Evolutionary conservation across 2,797 vertebrate species (phyloP).

Genomic region (Oreochromis grahami): DNA sequence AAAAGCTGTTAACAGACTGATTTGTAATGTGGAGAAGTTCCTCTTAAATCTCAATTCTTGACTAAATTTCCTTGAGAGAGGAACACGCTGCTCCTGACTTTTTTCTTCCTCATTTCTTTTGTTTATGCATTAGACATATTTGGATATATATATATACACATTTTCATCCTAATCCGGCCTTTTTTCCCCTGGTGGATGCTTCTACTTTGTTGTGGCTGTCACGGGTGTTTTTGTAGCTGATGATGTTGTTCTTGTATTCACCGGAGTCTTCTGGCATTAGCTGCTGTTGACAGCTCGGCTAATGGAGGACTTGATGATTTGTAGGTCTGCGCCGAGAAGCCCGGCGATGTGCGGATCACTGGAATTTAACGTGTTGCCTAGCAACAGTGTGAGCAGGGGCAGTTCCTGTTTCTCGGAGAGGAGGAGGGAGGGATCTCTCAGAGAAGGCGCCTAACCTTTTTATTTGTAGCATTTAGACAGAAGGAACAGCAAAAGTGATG

Average conservation of each 20-base stretch:
- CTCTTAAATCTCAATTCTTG: not conserved
- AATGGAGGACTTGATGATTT: constrained; percentile 69
- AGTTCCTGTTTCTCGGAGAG: constrained; percentile 39
- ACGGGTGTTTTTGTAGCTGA: constrained; percentile 16
- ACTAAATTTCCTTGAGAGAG: not conserved
- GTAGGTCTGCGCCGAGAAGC: constrained; percentile 60
- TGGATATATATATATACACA: accelerated
- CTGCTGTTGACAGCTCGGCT: constrained; percentile 63
- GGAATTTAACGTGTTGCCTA: constrained; percentile 75
- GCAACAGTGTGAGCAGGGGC: constrained; percentile 69
- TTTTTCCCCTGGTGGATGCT: not conserved
- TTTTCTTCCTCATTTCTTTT: not conserved
- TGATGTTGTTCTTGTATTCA: constrained; percentile 31
- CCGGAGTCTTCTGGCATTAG: constrained; percentile 52
- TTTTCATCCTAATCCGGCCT: not conserved
- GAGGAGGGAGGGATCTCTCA: constrained; percentile 32
- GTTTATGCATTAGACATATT: not conserved
- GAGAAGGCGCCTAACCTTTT: constrained; percentile 54
- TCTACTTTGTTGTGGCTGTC: constrained; percentile 10
- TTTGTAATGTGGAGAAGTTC: not conserved
- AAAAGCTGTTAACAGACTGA: not conserved
- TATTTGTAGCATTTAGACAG: constrained; percentile 62
- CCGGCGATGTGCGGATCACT: constrained; percentile 46
- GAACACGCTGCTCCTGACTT: constrained; percentile 66
- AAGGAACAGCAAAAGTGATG: constrained; percentile 32